phyloP scores from a whole-genome alignment of 2,113 vertebrate species.

The Zapus hudsonius region DNA sequence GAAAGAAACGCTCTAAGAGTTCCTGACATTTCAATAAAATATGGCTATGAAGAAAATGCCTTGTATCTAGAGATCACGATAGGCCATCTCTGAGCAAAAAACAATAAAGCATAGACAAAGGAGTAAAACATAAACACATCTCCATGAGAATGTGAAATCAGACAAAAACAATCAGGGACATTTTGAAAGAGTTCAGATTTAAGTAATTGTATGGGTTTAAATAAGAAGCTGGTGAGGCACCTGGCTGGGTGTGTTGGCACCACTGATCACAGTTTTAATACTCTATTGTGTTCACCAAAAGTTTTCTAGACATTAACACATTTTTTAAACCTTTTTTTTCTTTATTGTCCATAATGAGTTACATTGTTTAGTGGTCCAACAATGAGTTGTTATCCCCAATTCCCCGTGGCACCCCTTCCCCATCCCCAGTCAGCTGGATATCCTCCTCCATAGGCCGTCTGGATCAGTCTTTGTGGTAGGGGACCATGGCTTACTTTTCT shows the following conservation, averaged over 20 bases:
- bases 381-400: too few relatives aligned
- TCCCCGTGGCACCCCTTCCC: too few relatives aligned
- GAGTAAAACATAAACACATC: constrained; percentile 73
- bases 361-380: too few relatives aligned
- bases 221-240: neutral
- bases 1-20: constrained; percentile 75
- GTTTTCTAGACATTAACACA: neutral
- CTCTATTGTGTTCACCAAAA: neutral
- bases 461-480: too few relatives aligned
- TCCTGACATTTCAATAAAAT: constrained; percentile 86
- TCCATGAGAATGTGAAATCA: constrained; percentile 61
- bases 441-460: too few relatives aligned
- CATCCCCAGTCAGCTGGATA: too few relatives aligned
- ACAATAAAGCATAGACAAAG: constrained; percentile 74
- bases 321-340: neutral
- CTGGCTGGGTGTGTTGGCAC: neutral
- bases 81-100: constrained; percentile 75
- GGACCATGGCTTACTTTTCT: neutral
- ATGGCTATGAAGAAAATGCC: constrained; percentile 82
- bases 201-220: constrained; percentile 1
- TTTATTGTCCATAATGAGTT: too few relatives aligned
- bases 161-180: constrained; percentile 72
- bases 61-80: constrained; percentile 78
- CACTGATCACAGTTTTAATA: neutral
- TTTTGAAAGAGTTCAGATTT: constrained; percentile 46